Percentiles rank a stretch among this genome's conserved stretches.
These are phyloP conservation scores for Orthosia gracilis DNA, from an alignment of 2,888 invertebrate species.

Conservation along the genomic window DNA sequence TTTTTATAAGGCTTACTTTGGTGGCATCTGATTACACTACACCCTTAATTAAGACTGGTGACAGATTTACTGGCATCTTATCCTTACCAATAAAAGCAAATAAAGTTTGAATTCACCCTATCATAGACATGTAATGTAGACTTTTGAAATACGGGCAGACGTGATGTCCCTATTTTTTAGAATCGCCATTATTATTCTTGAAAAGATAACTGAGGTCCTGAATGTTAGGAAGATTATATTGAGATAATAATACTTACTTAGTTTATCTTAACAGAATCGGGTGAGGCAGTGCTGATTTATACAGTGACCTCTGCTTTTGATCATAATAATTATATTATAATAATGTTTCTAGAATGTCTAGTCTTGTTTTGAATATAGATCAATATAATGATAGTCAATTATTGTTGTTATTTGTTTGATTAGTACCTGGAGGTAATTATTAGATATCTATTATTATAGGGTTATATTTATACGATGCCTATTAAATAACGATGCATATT, in stretches of 20 bases:
- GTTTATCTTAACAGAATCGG: conserved; percentile 15
- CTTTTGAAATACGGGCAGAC: conserved; percentile 15
- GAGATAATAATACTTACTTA: background rate
- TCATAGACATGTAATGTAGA: conserved; percentile 26
- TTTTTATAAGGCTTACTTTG: too few species aligned
- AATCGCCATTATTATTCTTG: conserved; percentile 16
- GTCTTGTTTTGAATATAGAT: background rate
- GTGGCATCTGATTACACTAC: too few species aligned
- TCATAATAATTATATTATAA: background rate
- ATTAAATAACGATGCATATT: too few species aligned
- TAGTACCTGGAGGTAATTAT: too few species aligned
- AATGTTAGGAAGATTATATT: conserved; percentile 21
- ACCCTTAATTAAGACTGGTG: too few species aligned
- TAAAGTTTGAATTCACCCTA: conserved; percentile 20
- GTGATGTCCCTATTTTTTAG: conserved; percentile 24
- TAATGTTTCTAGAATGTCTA: background rate
- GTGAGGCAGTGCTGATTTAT: background rate
- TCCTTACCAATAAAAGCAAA: background rate
- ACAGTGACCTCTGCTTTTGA: background rate
- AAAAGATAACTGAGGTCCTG: conserved; percentile 2
- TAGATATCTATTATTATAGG: too few species aligned
- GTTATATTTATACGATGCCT: too few species aligned
- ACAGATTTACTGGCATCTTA: background rate
- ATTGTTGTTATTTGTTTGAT: too few species aligned
- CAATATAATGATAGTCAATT: too few species aligned